Evolutionary conservation across 92 coral and sea anemone genomes (phyloP), one percentile per base, ranked within the genome.

Genomic region (Anthopleura xanthogrammica): DNA sequence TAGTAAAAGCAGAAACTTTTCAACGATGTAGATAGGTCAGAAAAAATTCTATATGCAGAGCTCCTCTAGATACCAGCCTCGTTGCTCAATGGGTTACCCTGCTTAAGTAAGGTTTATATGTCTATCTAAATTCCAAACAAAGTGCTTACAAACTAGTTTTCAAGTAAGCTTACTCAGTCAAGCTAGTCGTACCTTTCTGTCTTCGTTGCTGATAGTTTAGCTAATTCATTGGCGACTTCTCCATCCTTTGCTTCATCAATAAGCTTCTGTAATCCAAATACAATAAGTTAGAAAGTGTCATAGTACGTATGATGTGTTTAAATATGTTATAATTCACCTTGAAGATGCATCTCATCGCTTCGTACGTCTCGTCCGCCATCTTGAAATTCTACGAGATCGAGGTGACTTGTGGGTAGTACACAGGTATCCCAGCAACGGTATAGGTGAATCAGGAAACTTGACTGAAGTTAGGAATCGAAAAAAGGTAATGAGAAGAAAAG

Each of bases 341-440:
- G 77, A 81, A 75, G 5, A 77, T 23, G 42, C 42, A n/a, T n/a
- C 84, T 43, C 60, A 60, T 68, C 12, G 22, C 29, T 66, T 81
- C 84, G 66, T 46, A 81, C 57, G 58, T 17, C 41, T 19, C 64
- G 41, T 81, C 84, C 77, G 84, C 84, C 84, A 81, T 81, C 65
- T 81, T 81, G 77, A 71, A 70, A n/a, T 60, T 20, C 20, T 39
- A 24, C 20, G 19, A 12, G 50, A 39, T 8, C 82, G 8, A 16
- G 29, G 48, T 58, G 50, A 39, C 65, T 64, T 43, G 41, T 29
- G 43, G 71, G 50, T 39, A 39, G 16, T 20, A 65, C 75, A 80
- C 83, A 80, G 83, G 83, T 54, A 64, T 71, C 74, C 83, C 83
- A 65, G 50, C 50, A 43, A 4, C 50, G 50, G 10, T 66, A 29